phyloP scores from a whole-genome alignment of 1,140 invertebrate genomes.

The Lepeophtheirus salmonis region DNA sequence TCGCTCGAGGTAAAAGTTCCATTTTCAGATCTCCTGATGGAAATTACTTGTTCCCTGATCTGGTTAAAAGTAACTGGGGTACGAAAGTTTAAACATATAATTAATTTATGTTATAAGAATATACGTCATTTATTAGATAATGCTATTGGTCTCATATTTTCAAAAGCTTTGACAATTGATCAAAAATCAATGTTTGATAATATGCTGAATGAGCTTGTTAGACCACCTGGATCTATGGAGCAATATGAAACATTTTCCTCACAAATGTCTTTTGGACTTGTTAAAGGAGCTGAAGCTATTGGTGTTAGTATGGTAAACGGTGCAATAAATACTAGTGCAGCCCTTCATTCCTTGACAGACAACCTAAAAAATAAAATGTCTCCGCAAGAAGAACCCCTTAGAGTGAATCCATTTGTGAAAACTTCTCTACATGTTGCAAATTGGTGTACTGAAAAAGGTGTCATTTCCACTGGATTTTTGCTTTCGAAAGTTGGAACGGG shows the following conservation, averaged over 20 bases:
- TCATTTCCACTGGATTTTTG: background rate
- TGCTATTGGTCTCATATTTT: background rate
- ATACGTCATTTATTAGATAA: too few species aligned
- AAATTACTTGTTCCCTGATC: background rate
- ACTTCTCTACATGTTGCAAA: background rate
- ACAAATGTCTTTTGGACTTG: background rate
- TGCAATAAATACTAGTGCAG: conserved; percentile 6
- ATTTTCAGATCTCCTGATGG: background rate
- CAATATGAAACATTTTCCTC: background rate
- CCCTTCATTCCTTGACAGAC: background rate
- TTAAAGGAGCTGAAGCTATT: conserved; percentile 1
- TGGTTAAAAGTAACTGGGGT: background rate
- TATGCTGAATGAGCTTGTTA: background rate
- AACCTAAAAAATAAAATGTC: background rate
- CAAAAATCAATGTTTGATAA: background rate
- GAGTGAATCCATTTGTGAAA: background rate
- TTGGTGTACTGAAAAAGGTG: background rate
- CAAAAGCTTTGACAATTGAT: background rate
- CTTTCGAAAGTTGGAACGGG: background rate
- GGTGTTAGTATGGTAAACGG: conserved; percentile 12
- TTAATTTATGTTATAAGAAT: background rate
- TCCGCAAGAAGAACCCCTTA: background rate
- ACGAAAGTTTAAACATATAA: background rate
- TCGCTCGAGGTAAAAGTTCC: background rate
- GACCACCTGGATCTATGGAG: background rate